A percentile compares a stretch with the other conserved stretches of the same genome.
These are phyloP conservation scores for Phymanthus crucifer DNA, from an alignment of 92 coral and sea anemone species.

Conservation along the genomic window DNA sequence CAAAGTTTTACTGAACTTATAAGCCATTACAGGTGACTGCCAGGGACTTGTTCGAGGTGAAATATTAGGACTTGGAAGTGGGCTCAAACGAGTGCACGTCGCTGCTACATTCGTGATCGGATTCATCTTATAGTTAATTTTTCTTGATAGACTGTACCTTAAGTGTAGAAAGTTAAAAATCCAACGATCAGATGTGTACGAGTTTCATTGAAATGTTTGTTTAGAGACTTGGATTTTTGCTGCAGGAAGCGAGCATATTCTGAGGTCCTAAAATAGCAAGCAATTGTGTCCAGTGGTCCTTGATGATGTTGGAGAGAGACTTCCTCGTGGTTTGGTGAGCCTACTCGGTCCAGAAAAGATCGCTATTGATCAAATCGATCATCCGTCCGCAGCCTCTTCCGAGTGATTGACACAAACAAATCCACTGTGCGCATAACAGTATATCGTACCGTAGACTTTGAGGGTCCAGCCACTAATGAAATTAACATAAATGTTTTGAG, in stretches of 20 bases:
- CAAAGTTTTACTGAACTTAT: constrained; percentile 25
- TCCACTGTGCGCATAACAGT: not conserved
- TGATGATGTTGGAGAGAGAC: not conserved
- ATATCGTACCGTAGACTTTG: not conserved
- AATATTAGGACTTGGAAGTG: constrained; percentile 43
- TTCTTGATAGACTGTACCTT: not conserved
- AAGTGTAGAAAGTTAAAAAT: not conserved
- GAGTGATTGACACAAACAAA: not conserved
- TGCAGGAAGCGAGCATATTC: not conserved
- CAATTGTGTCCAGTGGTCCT: too few relatives aligned
- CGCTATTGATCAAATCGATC: not conserved
- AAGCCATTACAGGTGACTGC: constrained; percentile 29
- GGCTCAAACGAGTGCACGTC: constrained; percentile 46
- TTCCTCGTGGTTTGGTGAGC: too few relatives aligned
- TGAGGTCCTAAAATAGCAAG: too few relatives aligned
- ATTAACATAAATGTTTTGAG: not conserved
- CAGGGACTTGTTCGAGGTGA: constrained; percentile 60
- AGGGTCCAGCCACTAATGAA: not conserved
- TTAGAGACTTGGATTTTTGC: not conserved
- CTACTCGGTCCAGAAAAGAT: too few relatives aligned
- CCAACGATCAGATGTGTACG: not conserved
- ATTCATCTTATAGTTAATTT: constrained; percentile 40
- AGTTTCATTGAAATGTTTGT: not conserved
- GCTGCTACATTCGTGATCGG: constrained; percentile 60
- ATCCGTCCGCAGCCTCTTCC: not conserved